phyloP scores from a whole-genome alignment of 2,113 vertebrate genomes.

The Litocranius walleri region DNA sequence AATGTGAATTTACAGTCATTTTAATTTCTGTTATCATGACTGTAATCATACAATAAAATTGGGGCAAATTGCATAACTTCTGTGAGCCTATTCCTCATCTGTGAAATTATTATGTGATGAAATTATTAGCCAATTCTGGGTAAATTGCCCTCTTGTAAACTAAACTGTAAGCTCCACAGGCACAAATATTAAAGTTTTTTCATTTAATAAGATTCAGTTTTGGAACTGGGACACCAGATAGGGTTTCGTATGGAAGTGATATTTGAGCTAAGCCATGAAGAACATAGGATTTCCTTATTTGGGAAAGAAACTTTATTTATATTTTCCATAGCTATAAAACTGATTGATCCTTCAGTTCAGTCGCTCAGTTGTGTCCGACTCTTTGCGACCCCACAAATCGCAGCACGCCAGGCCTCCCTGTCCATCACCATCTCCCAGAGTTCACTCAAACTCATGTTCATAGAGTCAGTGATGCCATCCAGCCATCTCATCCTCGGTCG shows the following conservation, averaged over 20 bases:
- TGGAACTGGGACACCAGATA: background rate
- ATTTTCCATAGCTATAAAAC: background rate
- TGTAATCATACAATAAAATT: background rate
- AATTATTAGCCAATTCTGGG: background rate
- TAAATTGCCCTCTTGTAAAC: constrained; percentile 17
- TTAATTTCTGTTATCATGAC: constrained; percentile 14
- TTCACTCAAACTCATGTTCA: too few species aligned
- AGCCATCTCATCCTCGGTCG: too few species aligned
- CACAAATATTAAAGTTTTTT: constrained; percentile 18
- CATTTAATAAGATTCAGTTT: constrained; percentile 9
- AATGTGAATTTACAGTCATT: constrained; percentile 6
- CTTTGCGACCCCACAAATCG: too few species aligned
- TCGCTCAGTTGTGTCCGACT: too few species aligned
- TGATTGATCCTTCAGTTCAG: background rate
- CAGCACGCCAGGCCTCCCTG: too few species aligned
- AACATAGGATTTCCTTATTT: constrained; percentile 30
- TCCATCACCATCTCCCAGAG: too few species aligned
- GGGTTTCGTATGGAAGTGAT: background rate
- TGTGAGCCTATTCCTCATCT: background rate
- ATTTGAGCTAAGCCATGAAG: constrained; percentile 22
- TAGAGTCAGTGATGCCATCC: too few species aligned
- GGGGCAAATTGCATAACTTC: background rate
- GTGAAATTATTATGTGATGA: constrained; percentile 15
- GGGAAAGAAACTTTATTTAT: background rate
- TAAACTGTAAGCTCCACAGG: background rate